phyloP scores from a whole-genome alignment of 2,888 invertebrate genomes.

The Temnothorax rugatulus region DNA sequence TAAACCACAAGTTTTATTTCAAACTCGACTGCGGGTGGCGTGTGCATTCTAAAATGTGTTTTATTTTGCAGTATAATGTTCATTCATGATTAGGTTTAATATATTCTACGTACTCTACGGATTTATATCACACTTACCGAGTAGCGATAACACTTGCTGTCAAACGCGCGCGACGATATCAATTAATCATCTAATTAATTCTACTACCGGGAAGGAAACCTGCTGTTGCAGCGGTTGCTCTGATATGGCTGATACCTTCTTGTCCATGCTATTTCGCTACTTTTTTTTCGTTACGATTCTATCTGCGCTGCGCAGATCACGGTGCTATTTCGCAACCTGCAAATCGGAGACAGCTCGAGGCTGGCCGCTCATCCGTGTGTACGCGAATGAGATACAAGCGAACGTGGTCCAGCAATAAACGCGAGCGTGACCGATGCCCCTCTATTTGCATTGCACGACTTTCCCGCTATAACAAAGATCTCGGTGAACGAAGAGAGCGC shows the following conservation, averaged over 20 bases:
- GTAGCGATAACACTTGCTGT: slow-evolving; percentile 2
- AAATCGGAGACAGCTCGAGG: slow-evolving; percentile 24
- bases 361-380: not conserved
- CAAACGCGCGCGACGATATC: not conserved
- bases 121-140: not conserved
- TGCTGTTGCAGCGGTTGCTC: not conserved
- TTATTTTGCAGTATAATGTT: not conserved
- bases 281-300: slow-evolving; percentile 17
- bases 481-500: slow-evolving; percentile 21
- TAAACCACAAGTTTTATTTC: not conserved
- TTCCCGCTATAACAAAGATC: slow-evolving; percentile 55
- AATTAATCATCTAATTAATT: slow-evolving; percentile 28
- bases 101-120: not conserved
- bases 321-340: not conserved
- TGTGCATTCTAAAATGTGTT: not conserved
- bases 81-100: not conserved
- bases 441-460: slow-evolving; percentile 57
- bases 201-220: not conserved
- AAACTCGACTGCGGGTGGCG: not conserved
- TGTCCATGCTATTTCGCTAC: not conserved
- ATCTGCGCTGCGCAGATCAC: not conserved
- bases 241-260: not conserved
- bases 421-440: slow-evolving; percentile 19
- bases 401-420: slow-evolving; percentile 54
- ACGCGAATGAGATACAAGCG: slow-evolving; percentile 18